phyloP scores from a whole-genome alignment of 2,888 invertebrate genomes.

The Melipona bicolor region DNA sequence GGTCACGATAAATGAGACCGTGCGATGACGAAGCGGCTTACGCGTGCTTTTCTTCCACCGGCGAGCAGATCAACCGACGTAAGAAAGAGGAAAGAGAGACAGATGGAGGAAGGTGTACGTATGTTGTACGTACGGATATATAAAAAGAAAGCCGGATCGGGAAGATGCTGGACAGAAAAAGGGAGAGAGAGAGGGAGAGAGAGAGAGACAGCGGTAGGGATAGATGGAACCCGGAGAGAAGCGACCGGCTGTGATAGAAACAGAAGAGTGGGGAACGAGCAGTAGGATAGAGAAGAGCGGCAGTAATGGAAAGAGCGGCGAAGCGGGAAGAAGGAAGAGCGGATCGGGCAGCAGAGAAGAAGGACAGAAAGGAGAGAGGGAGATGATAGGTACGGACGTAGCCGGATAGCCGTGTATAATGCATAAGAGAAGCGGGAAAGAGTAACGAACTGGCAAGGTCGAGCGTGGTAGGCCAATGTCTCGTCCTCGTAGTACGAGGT shows the following conservation, averaged over 20 bases:
- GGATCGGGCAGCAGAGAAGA: conserved; percentile 32
- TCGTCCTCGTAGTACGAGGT: conserved; percentile 78
- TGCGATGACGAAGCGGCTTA: conserved; percentile 74
- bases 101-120: conserved; percentile 47
- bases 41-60: conserved; percentile 60
- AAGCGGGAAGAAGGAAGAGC: conserved; percentile 44
- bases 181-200: background rate
- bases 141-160: conserved; percentile 59
- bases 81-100: conserved; percentile 55
- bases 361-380: conserved; percentile 32
- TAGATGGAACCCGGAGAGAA: background rate
- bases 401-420: conserved; percentile 75
- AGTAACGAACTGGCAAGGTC: conserved; percentile 84
- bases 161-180: conserved; percentile 26
- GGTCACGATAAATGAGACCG: conserved; percentile 6
- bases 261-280: conserved; percentile 33
- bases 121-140: conserved; percentile 24
- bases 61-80: conserved; percentile 8
- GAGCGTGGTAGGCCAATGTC: conserved; percentile 83
- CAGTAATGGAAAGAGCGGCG: conserved; percentile 46
- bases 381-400: conserved; percentile 55
- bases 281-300: conserved; percentile 20
- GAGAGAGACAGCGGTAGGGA: background rate
- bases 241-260: conserved; percentile 46
- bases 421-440: conserved; percentile 80